Base-by-base conservation (phyloP, 2,797 vertebrate species). In the Notamacropus eugenii region DNA sequence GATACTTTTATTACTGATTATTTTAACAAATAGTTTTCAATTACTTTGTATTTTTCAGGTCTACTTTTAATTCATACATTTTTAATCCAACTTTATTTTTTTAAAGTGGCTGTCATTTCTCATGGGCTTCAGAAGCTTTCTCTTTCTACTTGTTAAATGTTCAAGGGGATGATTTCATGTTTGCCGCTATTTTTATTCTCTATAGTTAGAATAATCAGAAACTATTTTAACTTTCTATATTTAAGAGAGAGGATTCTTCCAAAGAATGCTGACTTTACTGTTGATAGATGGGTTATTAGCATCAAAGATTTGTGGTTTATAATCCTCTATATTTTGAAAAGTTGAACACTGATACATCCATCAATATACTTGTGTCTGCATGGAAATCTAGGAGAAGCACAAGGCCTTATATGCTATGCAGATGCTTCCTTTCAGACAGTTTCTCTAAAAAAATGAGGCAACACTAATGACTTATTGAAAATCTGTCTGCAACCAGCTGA, bases 21-120 rank as follows among this genome's bases (percentile, higher is more conserved):
- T 91, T 94, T 92, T 93, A 90, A 90, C 3, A 93, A 91, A 28
- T 91, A 22, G 27, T 91, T 96, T 96, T 34, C 14, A 95, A 55
- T 62, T 92, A 22, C 3, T 62, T n/a, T 24, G 46, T 91, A 31
- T 0, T 93, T 95, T 92, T 62, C 4, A 92, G 56, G 93, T 93
- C 9, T 0, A 74, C 28, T 59, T 90, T 6, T 90, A 91, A 5
- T 50, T 90, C 9, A n/a, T 10, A 9, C 95, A 93, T 67, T 93
- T 57, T 19, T 90, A n/a, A 52, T 50, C 54, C 92, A 93, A 55
- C 67, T 92, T 55, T 55, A 74, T 54, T 46, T 93, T 93, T 93
- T 92, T 87, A 90, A 54, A 92, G 90, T n/a, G 14, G 0, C 55
- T 94, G 27, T 54, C n/a, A 93, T 91, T 94, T 59, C 54, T 46